Evolutionary conservation across 1,140 invertebrate species (phyloP).

Genomic region (Leptopilina clavipes): DNA sequence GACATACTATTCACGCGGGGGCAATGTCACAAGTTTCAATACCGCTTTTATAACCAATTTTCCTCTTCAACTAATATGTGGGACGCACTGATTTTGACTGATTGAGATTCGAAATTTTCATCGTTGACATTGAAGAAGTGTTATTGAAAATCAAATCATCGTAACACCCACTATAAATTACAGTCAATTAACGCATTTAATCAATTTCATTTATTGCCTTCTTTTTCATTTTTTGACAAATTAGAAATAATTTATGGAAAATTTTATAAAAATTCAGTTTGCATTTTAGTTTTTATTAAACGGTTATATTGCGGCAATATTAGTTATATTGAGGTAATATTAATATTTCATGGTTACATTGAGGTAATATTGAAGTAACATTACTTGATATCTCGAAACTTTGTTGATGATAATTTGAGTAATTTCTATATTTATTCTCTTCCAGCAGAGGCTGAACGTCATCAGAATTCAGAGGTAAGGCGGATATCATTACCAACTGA

Average conservation of each 20-base stretch:
- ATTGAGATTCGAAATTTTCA: neutral
- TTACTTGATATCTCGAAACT: no score
- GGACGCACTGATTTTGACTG: constrained; percentile 11
- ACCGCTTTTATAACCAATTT: constrained; percentile 26
- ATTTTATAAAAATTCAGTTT: no score
- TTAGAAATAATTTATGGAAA: no score
- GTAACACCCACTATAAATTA: neutral
- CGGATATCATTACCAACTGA: constrained; percentile 44
- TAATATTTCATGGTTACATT: no score
- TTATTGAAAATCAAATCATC: neutral
- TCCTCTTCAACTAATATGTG: neutral
- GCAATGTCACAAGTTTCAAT: constrained; percentile 20
- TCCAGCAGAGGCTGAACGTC: constrained; percentile 58
- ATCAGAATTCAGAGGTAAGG: constrained; percentile 65
- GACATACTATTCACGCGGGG: constrained; percentile 36
- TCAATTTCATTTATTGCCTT: neutral
- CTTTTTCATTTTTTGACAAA: no score
- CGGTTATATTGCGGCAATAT: no score
- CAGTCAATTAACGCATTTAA: neutral
- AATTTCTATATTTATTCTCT: constrained; percentile 44
- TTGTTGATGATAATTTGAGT: no score
- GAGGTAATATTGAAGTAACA: no score
- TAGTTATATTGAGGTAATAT: no score
- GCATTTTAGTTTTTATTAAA: no score
- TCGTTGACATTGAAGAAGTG: neutral